Base-by-base conservation (phyloP, 2,113 vertebrate genomes). In the Dicrurus megarhynchus region DNA sequence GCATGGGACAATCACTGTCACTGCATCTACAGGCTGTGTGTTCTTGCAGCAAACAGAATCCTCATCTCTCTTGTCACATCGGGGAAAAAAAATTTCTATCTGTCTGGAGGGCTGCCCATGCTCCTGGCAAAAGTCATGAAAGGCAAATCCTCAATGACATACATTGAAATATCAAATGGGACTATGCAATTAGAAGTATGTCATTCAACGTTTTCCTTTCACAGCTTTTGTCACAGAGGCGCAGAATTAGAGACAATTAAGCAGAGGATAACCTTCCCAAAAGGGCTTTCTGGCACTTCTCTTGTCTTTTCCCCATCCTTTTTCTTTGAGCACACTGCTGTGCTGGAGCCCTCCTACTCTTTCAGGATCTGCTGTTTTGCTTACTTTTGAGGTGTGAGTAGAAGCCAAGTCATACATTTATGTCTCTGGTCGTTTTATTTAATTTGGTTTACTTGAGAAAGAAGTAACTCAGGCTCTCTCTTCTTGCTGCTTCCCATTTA, bases 101-200 rank as follows among this genome's bases (percentile, higher is more conserved):
- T 94, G 79, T 93, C 95, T 98, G 98, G 97, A 98, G 94, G 70
- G 84, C 74, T 98, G 97, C 97, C 97, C 67, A 2, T 94, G 94
- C 84, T 98, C 87, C 89, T 97, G 96, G 97, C 96, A 93, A 83
- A 97, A 97, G 94, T 84, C 82, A 77, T 86, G 97, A 95, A 96
- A 97, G 90, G 80, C 97, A 97, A 95, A 93, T 97, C 95, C 92
- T 96, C 94, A 94, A 39, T 97, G 97, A 93, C 94, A 91, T 63
- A 95, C 93, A 95, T 97, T 98, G 95, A 95, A 97, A 95, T 97
- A 97, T 94, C 95, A 97, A 97, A 94, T 91, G 78, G 70, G 87
- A 88, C 96, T 68, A 7, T 79, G 88, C 94, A 92, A 79, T 96
- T 97, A 97, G 96, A 97, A 95, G 87, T 71, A 59, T 93, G 92